These are phyloP conservation scores for Prorops nasuta DNA, from an alignment of 1,140 invertebrate species.

Conservation along the genomic window DNA sequence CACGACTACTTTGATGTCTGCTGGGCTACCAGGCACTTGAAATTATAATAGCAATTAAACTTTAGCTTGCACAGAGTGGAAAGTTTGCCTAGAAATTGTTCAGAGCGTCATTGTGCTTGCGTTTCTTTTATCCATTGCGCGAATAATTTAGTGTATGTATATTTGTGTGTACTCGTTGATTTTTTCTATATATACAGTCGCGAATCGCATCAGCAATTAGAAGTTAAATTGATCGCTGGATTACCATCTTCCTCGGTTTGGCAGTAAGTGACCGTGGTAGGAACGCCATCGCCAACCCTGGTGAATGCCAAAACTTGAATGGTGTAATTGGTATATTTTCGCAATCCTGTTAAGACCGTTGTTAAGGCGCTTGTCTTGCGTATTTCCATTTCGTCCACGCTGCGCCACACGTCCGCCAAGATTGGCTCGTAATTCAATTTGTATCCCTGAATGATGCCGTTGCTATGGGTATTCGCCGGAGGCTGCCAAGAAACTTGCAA, in stretches of 20 bases:
- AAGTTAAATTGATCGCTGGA: no score
- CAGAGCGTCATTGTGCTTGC: no score
- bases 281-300: conserved; percentile 75
- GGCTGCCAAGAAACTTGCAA: conserved; percentile 82
- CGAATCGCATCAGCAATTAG: no score
- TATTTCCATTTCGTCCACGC: conserved; percentile 57
- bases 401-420: conserved; percentile 60
- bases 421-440: conserved; percentile 73
- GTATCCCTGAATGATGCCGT: conserved; percentile 82
- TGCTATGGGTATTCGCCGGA: conserved; percentile 71
- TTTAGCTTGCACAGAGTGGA: background rate
- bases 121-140: no score
- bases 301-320: conserved; percentile 81
- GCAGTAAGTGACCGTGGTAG: conserved; percentile 70
- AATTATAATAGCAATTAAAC: conserved; percentile 7
- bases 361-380: conserved; percentile 69
- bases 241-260: conserved; percentile 81
- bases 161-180: background rate
- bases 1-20: conserved; percentile 78
- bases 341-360: conserved; percentile 66
- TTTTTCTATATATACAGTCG: no score
- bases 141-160: background rate
- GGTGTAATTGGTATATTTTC: conserved; percentile 83
- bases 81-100: background rate
- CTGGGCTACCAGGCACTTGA: conserved; percentile 75